Evolutionary conservation across 2,888 invertebrate genomes (phyloP).

Genomic region (Mimas tiliae): DNA sequence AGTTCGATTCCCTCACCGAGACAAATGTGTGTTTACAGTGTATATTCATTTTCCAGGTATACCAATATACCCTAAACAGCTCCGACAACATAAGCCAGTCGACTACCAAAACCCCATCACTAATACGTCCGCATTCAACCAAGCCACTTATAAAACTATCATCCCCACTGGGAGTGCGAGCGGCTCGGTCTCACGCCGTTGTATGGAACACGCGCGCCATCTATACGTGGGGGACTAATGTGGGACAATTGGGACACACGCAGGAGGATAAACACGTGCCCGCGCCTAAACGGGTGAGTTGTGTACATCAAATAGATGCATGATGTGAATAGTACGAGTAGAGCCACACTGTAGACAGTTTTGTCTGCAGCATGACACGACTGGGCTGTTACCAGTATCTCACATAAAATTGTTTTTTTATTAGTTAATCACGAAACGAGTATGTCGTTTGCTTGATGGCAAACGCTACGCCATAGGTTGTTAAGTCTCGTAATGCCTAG

Average conservation of each 20-base stretch:
- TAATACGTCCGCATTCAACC: constrained; percentile 60
- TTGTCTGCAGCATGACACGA: too few species aligned
- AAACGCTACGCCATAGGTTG: too few species aligned
- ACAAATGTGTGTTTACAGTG: not conserved
- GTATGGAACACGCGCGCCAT: constrained; percentile 86
- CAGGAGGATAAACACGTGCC: constrained; percentile 74
- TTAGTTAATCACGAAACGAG: too few species aligned
- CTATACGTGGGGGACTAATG: constrained; percentile 92
- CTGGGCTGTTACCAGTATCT: too few species aligned
- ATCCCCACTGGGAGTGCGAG: constrained; percentile 83
- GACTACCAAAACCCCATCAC: constrained; percentile 61
- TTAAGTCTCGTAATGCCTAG: too few species aligned
- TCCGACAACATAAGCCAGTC: constrained; percentile 66
- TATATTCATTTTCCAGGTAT: constrained; percentile 51
- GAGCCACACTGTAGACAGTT: too few species aligned
- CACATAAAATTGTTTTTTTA: too few species aligned
- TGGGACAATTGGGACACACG: constrained; percentile 91
- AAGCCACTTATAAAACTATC: constrained; percentile 69
- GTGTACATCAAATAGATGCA: not conserved
- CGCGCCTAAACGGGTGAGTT: constrained; percentile 75
- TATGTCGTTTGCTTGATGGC: too few species aligned
- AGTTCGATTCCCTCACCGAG: not conserved
- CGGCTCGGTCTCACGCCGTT: constrained; percentile 89
- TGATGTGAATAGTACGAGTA: too few species aligned
- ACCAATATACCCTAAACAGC: constrained; percentile 70